Evolutionary conservation across 1,140 invertebrate genomes (phyloP), one percentile per base, ranked within the genome.

Genomic region (Stenopsyche tienmushanensis): DNA sequence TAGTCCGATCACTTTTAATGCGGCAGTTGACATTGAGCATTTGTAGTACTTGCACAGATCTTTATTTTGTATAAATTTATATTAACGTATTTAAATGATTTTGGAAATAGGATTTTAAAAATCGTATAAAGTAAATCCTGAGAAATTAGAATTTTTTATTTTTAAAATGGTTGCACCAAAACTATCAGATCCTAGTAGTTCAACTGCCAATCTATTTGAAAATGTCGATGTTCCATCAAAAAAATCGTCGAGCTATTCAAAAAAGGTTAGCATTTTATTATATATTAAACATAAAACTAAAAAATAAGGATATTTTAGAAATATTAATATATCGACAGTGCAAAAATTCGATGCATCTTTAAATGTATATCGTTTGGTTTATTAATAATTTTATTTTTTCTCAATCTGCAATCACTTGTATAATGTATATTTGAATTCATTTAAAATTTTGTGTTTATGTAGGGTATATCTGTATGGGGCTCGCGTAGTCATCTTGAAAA

Each of bases 401-500:
- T 53, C 29, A n/a, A 53, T 53, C 15, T 23, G 24, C 29, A 34
- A 34, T 34, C 5, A 5, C 29, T 5, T 59, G 44, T 26, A 45
- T 64, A 7, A n/a, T n/a, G n/a, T n/a, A 39, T 39, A n/a, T 39
- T 34, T 34, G 29, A 34, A 34, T 34, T 7, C 13, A 34, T 7
- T 34, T 34, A 13, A 34, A 7, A 21, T 52, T 21, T 21, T 54
- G 18, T 72, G 86, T 23, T 75, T 87, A 23, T 73, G 88, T 29
- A 80, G 83, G 18, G 74, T 78, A 73, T 76, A 47, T 71, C 70
- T 2, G 60, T 78, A 57, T 84, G 83, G 83, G 78, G 82, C 49
- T 78, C 80, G 50, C 73, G 82, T 1, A 82, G 80, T 55, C 78
- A 77, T 62, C 71, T 83, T 45, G 83, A 83, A 73, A 76, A 80